Base-by-base conservation (phyloP, 1,140 invertebrate species). In the Acyrthosiphon pisum region DNA sequence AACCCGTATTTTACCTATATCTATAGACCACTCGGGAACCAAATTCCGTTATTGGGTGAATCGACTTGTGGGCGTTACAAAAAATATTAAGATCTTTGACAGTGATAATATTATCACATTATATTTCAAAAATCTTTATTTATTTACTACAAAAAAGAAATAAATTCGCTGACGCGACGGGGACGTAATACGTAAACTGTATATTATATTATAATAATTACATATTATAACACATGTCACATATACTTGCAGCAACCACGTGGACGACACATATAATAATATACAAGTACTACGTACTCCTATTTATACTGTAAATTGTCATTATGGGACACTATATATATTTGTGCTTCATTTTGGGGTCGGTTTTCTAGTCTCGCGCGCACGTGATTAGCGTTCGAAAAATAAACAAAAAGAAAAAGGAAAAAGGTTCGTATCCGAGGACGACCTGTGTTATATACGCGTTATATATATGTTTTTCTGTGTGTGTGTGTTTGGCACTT, bases 331-430 rank as follows among this genome's bases (percentile, higher is more conserved):
- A 68, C 11, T 20, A n/a, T 68, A 20, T 35, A n/a, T 76, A n/a
- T 26, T 50, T 50, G 11, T 50, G 50, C 48, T 37, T 35, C 37
- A 9, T 44, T 41, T 35, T 7, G 44, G 44, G 84, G 44, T 30
- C 26, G 44, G 30, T n/a, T 46, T 87, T 87, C 26, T 30, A n/a
- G 41, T 30, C 44, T 26, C 41, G 26, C 41, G 26, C 41, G 83
- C 83, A 86, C 84, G 84, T 87, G 84, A 87, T 87, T 87, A 87
- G 84, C 84, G 84, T 87, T 87, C 26, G 44, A 30, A 46, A 46
- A 44, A 87, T 8, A 44, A 30, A 87, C 26, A 48, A 18, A 48
- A 48, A 86, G 8, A 86, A 84, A 26, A 46, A 46, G 41, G 23
- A 46, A 86, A 30, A 46, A 86, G 41, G 23, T 86, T 86, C 83